Evolutionary conservation across 2,113 vertebrate species (phyloP).

Genomic region (Dasyornis broadbenti): DNA sequence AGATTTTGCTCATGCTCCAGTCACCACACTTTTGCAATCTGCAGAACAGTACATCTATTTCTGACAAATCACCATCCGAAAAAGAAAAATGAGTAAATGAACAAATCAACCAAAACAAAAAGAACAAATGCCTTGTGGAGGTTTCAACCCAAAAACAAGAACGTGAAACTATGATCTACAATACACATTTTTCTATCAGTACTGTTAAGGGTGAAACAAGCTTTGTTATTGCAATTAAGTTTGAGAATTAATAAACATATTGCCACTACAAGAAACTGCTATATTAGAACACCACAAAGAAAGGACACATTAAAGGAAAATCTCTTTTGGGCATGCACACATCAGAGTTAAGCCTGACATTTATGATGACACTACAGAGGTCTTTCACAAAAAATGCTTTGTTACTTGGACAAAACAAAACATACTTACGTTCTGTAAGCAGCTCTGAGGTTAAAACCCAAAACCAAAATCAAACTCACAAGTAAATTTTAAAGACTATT

Average conservation of each 20-base stretch:
- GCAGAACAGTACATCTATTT: background rate
- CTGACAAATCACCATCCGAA: background rate
- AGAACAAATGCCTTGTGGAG: background rate
- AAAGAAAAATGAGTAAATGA: background rate
- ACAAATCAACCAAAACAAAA: background rate
- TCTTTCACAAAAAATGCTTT: background rate
- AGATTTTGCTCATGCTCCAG: background rate
- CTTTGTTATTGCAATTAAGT: background rate
- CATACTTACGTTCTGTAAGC: background rate
- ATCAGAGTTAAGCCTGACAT: background rate
- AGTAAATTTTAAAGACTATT: background rate
- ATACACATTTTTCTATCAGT: background rate
- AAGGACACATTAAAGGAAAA: background rate
- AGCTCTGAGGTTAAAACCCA: background rate
- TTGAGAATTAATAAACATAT: background rate
- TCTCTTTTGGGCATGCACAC: background rate
- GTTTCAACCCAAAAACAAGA: background rate
- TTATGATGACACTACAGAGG: background rate
- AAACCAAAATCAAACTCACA: background rate
- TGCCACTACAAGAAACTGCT: background rate
- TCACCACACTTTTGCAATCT: background rate
- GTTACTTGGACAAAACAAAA: background rate
- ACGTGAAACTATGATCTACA: background rate
- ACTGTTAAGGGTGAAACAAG: background rate
- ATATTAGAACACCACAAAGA: background rate